Evolutionary conservation across 1,140 invertebrate species (phyloP), one percentile per base, ranked within the genome.

Genomic region (Cherax destructor): DNA sequence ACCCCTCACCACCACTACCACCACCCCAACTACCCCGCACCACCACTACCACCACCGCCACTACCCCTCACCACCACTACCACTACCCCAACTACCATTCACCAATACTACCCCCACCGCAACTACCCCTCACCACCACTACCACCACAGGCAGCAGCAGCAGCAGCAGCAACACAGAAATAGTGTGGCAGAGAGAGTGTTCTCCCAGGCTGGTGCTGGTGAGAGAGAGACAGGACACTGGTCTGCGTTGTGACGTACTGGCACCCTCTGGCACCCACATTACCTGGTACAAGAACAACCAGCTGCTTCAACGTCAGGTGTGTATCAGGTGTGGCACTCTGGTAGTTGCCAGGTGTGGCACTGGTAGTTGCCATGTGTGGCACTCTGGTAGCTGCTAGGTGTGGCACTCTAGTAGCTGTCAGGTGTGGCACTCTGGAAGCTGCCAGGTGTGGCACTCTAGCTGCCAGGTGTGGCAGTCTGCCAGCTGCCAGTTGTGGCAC

Each of bases 241-340:
- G 13, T 18, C 81, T 83, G 30, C 56, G 24, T 13, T 83, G 81
- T 24, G 30, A 83, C 30, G 59, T 65, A 1, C n/a, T 83, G n/a
- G 81, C 52, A 21, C 81, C 81, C 24, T 61, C 13, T 4, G 81
- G 81, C 81, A 83, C 81, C 0, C 30, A 83, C 10, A 4, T 83
- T 16, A 69, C 61, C 81, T 83, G 81, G 81, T 83, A 49, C 81
- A 83, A 83, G 81, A 47, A 47, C 13, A 4, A 69, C n/a, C 24
- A 47, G n/a, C n/a, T 11, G 4, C 81, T 83, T 41, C 56, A 47
- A 24, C 81, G 81, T 47, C 81, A 21, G 81, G 77, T 79, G 3
- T 7, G 77, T 78, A n/a, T n/a, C 41, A 76, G 9, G 41, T 21
- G 2, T 76, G 21, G 72, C 30, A 41, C 30, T 41, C 65, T 41